Conservation (phyloP, 2,113 vertebrate genomes). For the Crotalus viridis region DNA sequence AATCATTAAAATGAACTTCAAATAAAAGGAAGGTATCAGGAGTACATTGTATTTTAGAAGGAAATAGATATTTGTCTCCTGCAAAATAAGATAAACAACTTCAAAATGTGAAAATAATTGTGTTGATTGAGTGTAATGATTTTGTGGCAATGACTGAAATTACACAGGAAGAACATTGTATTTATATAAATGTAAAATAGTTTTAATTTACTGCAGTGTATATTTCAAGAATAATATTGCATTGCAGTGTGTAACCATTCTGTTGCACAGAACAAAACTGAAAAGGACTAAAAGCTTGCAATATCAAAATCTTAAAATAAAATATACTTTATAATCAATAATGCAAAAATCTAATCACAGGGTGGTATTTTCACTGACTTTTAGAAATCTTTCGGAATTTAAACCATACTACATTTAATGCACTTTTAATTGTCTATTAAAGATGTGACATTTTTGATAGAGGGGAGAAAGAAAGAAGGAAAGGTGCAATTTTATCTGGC, state of each 20-base stretch:
- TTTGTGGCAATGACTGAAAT: constrained; percentile 60
- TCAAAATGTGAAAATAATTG: constrained; percentile 44
- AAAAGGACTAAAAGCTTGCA: constrained; percentile 60
- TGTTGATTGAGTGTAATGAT: constrained; percentile 42
- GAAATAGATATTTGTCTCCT: constrained; percentile 67
- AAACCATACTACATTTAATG: constrained; percentile 68
- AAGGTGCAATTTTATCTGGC: constrained; percentile 15
- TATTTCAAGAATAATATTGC: constrained; percentile 56
- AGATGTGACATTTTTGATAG: constrained; percentile 59
- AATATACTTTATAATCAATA: constrained; percentile 68
- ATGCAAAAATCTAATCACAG: constrained; percentile 71
- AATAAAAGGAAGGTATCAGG: constrained; percentile 38
- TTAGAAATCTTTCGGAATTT: constrained; percentile 68
- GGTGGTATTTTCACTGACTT: constrained; percentile 73
- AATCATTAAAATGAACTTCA: constrained; percentile 56
- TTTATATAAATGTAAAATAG: constrained; percentile 59
- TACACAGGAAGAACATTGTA: constrained; percentile 62
- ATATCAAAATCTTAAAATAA: constrained; percentile 63
- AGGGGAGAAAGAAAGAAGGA: not conserved
- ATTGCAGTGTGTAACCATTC: not conserved
- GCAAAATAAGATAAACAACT: constrained; percentile 64
- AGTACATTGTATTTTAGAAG: constrained; percentile 63
- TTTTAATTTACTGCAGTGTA: constrained; percentile 50
- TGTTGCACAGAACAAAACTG: constrained; percentile 35
- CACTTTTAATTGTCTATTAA: constrained; percentile 72